Evolutionary conservation across 2,113 vertebrate genomes (phyloP), one percentile per base, ranked within the genome.

Genomic region (Electrona antarctica): DNA sequence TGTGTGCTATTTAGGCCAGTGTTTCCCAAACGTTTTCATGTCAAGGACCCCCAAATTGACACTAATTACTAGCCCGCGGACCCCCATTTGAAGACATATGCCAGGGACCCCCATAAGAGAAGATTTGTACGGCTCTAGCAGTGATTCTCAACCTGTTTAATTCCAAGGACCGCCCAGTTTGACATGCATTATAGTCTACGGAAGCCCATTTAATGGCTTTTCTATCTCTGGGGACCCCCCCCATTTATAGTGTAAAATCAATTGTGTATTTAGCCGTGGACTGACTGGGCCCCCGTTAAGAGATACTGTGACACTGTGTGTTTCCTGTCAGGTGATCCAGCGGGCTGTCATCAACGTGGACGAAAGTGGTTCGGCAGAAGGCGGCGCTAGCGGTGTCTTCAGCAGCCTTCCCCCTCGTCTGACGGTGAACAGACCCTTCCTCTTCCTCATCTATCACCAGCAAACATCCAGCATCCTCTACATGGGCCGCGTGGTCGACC

Each of bases 371-470:
- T 85, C 91, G 14, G 80, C 76, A 0, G 68, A 82, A 45, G 91
- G 69, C 6, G 77, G 77, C 1, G 74, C 74, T 55, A 21, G 85
- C 79, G 82, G 90, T 1, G 74, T 33, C 0, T 92, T 91, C 61
- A 89, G 90, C 11, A 82, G 90, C 0, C 82, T 90, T 66, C 95
- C 95, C 65, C 92, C 93, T 15, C 73, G 91, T 9, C 87, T 97
- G 75, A 95, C 86, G 52, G 84, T 95, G 60, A 90, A 96, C 76
- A 89, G 90, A 33, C 97, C 96, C 0, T 97, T 97, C 81, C 79
- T 97, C 52, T 97, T 97, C 62, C 84, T 96, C 71, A 84, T 97
- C 80, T 96, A 95, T 61, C 93, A 97, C 63, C 90, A 96, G 85
- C 84, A 12, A 50, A 94, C 88, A 2, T 87, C 87, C 72, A 87